Conservation (phyloP, 2,888 invertebrate species). For the Phlogophora meticulosa region DNA sequence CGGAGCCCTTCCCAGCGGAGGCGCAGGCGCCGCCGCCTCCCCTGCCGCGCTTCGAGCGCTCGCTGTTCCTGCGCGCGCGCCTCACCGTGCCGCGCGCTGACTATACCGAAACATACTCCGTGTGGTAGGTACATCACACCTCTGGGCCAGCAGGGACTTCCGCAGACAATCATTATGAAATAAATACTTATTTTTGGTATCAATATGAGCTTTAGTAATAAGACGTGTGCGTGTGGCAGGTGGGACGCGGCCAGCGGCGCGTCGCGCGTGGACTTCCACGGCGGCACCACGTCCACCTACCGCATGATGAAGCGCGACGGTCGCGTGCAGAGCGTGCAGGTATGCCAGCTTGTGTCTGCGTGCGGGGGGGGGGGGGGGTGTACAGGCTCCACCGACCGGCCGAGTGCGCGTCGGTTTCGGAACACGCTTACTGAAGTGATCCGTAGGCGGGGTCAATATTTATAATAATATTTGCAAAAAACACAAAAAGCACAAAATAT, state of each 20-base stretch:
- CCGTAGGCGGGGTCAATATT: too few relatives aligned
- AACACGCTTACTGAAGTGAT: too few relatives aligned
- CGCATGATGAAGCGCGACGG: conserved; percentile 72
- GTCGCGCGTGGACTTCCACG: conserved; percentile 79
- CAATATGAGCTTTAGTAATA: too few relatives aligned
- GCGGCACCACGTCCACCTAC: conserved; percentile 77
- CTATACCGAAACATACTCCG: conserved; percentile 79
- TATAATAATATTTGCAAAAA: too few relatives aligned
- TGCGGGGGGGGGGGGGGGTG: too few relatives aligned
- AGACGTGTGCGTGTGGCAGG: conserved; percentile 71
- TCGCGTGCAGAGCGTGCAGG: conserved; percentile 73
- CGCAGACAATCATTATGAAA: too few relatives aligned
- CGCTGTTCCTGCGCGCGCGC: conserved; percentile 74
- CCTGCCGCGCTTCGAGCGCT: conserved; percentile 73
- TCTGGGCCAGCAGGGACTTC: too few relatives aligned
- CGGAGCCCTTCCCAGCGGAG: background rate
- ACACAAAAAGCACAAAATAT: too few relatives aligned
- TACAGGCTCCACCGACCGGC: too few relatives aligned
- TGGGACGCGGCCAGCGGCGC: conserved; percentile 80
- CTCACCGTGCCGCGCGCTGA: conserved; percentile 79
- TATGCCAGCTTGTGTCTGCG: too few relatives aligned
- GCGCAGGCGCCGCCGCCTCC: conserved; percentile 56
- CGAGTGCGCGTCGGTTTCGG: too few relatives aligned
- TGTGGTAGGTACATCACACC: conserved; percentile 68
- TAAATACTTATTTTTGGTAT: too few relatives aligned